Percentiles rank a stretch among this genome's conserved stretches.
Conservation (phyloP, 1,140 invertebrate species). For the Euwallacea fornicatus region DNA sequence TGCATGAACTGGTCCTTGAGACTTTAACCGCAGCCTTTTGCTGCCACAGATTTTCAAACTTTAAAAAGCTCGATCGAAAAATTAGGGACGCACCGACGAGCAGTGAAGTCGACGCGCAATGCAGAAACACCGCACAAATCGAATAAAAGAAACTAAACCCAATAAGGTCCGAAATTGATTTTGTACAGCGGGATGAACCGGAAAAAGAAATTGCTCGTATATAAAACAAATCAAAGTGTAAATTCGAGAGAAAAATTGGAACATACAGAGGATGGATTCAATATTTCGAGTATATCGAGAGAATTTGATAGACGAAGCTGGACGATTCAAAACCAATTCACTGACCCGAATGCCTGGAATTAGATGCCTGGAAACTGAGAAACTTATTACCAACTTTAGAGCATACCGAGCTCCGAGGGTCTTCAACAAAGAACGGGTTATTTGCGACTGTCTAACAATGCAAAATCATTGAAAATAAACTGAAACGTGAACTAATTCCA, state of each 20-base stretch:
- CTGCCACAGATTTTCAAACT: neutral
- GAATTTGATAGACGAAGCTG: too few relatives aligned
- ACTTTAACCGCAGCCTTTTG: neutral
- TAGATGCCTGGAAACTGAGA: too few relatives aligned
- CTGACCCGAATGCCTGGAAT: too few relatives aligned
- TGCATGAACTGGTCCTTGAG: too few relatives aligned
- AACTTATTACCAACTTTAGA: too few relatives aligned
- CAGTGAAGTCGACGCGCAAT: slow-evolving; percentile 14
- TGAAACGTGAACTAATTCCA: slow-evolving; percentile 16
- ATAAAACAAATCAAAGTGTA: slow-evolving; percentile 37
- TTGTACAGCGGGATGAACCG: slow-evolving; percentile 27
- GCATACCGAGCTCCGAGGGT: too few relatives aligned
- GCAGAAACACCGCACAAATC: slow-evolving; percentile 21
- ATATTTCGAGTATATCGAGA: too few relatives aligned
- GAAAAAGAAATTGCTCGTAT: slow-evolving; percentile 31
- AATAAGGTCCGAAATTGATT: slow-evolving; percentile 35
- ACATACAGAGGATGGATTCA: neutral
- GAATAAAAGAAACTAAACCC: slow-evolving; percentile 31
- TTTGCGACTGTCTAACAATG: neutral
- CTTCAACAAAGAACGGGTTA: too few relatives aligned
- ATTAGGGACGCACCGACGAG: slow-evolving; percentile 4
- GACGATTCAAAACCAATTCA: too few relatives aligned
- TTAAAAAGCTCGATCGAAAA: neutral
- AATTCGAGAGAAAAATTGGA: slow-evolving; percentile 29
- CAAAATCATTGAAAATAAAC: slow-evolving; percentile 6